Conservation (phyloP, 1,140 invertebrate genomes). For the Lepidurus packardi region DNA sequence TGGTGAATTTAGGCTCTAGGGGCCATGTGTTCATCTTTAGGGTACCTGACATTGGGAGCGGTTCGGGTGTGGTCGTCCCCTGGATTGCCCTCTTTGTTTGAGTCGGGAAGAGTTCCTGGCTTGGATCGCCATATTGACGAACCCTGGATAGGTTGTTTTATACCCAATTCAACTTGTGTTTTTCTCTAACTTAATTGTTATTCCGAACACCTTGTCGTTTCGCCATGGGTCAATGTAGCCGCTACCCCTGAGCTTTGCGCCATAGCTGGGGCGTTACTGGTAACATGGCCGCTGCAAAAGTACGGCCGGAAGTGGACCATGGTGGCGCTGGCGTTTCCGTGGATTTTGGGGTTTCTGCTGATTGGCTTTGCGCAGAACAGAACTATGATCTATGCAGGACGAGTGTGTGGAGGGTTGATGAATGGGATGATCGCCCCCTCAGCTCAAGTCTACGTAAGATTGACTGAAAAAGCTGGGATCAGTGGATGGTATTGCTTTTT, state of each 20-base stretch:
- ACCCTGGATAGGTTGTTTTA: neutral
- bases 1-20: too few relatives aligned
- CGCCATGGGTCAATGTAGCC: neutral
- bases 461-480: neutral
- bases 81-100: neutral
- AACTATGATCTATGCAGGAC: constrained; percentile 51
- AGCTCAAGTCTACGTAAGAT: constrained; percentile 57
- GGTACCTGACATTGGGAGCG: neutral
- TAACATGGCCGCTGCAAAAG: constrained; percentile 43
- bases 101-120: neutral
- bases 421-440: constrained; percentile 55
- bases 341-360: constrained; percentile 43
- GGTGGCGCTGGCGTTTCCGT: constrained; percentile 42
- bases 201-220: too few relatives aligned
- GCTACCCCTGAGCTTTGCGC: constrained; percentile 26
- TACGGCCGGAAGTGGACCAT: constrained; percentile 45
- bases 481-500: neutral
- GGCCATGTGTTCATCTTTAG: too few relatives aligned
- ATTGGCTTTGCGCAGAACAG: constrained; percentile 38
- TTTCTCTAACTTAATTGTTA: neutral
- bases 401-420: constrained; percentile 58
- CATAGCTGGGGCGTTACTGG: constrained; percentile 26
- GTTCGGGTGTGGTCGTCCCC: neutral
- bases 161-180: neutral
- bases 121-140: neutral